Evolutionary conservation across 2,113 vertebrate species (phyloP).

Genomic region (Cebidichthys violaceus): DNA sequence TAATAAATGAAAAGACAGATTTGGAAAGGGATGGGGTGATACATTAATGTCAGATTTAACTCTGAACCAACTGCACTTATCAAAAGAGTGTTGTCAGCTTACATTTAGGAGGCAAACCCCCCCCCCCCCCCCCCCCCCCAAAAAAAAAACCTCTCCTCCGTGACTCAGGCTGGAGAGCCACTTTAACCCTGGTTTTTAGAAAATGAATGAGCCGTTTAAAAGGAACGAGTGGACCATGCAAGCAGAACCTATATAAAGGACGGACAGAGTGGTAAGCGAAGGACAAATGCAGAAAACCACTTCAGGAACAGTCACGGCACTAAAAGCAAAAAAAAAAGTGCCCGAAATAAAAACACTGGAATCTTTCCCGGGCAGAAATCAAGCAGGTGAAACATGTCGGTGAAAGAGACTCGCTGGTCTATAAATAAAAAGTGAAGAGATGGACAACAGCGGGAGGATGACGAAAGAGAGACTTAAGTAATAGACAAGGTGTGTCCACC

Average conservation of each 20-base stretch:
- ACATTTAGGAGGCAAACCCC: background rate
- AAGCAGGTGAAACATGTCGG: background rate
- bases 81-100: background rate
- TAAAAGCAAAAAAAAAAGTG: conserved; percentile 33
- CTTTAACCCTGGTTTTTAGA: conserved; percentile 7
- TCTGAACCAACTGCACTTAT: background rate
- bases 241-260: conserved; percentile 50
- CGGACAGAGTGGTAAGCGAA: conserved; percentile 6
- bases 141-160: background rate
- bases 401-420: background rate
- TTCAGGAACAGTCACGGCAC: conserved; percentile 35
- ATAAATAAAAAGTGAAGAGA: background rate
- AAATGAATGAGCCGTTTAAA: conserved; percentile 6
- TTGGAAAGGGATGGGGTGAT: background rate
- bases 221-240: conserved; percentile 1
- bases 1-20: background rate
- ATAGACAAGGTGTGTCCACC: background rate
- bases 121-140: no score
- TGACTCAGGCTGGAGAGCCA: conserved; percentile 1
- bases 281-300: conserved; percentile 39
- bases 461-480: background rate
- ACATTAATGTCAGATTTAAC: background rate
- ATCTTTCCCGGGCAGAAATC: conserved; percentile 5
- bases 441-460: background rate
- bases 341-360: conserved; percentile 16